These are phyloP conservation scores for Neomicropteryx cornuta DNA, from an alignment of 1,140 invertebrate species.

Conservation along the genomic window DNA sequence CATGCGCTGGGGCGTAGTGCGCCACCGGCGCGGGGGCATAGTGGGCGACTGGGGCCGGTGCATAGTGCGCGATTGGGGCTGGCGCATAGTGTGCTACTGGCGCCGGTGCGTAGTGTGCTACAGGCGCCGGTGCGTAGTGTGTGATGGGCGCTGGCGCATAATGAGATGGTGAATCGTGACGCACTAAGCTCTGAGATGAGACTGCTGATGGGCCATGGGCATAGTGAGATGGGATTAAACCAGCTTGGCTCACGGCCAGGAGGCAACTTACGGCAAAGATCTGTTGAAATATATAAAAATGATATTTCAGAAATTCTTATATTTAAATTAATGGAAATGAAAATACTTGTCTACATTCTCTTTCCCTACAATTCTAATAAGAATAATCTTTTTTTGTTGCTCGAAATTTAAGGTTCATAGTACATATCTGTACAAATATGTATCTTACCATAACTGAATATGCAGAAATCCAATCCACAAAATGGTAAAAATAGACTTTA, in stretches of 20 bases:
- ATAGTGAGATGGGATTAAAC: conserved; percentile 26
- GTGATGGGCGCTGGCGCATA: conserved; percentile 23
- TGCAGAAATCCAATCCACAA: too few species aligned
- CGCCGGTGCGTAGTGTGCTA: conserved; percentile 14
- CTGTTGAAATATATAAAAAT: conserved; percentile 17
- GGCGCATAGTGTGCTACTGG: conserved; percentile 15
- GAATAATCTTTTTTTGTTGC: too few species aligned
- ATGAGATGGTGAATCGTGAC: conserved; percentile 31
- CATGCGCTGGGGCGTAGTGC: conserved; percentile 13
- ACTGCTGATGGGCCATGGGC: too few species aligned
- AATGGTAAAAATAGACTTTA: too few species aligned
- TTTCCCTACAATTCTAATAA: too few species aligned
- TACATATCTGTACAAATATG: too few species aligned
- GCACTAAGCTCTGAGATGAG: conserved; percentile 37
- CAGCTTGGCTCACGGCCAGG: conserved; percentile 32
- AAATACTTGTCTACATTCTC: too few species aligned
- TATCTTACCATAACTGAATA: too few species aligned
- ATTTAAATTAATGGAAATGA: too few species aligned
- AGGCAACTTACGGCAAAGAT: conserved; percentile 30
- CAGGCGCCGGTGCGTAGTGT: conserved; percentile 19
- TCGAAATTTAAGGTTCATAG: too few species aligned
- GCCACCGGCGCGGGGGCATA: conserved; percentile 15
- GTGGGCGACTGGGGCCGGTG: conserved; percentile 29
- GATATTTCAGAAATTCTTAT: background rate
- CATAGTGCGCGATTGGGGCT: conserved; percentile 20